phyloP scores from a whole-genome alignment of 2,888 invertebrate species.

The Perizoma affinitatum region DNA sequence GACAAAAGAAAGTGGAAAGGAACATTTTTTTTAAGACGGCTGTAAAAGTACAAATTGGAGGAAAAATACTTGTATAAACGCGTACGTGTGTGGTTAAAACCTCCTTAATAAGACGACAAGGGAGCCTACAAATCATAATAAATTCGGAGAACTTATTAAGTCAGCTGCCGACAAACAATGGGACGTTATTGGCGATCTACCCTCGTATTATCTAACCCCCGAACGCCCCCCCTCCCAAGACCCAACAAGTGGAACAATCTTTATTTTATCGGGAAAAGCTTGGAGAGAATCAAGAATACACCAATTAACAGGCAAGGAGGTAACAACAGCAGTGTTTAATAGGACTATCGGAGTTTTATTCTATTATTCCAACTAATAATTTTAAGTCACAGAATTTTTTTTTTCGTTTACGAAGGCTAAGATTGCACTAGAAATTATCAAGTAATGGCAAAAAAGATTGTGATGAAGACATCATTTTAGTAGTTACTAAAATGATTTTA shows the following conservation, averaged over 20 bases:
- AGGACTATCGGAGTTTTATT: slow-evolving; percentile 37
- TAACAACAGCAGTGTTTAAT: slow-evolving; percentile 52
- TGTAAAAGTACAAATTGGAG: slow-evolving; percentile 60
- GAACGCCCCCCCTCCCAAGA: slow-evolving; percentile 46
- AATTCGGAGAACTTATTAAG: slow-evolving; percentile 82
- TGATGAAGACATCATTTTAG: slow-evolving; percentile 8
- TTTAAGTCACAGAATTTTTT: slow-evolving; percentile 24
- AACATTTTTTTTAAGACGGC: slow-evolving; percentile 53
- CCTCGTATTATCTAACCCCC: slow-evolving; percentile 73
- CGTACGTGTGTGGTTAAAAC: slow-evolving; percentile 61
- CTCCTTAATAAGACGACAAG: slow-evolving; percentile 75
- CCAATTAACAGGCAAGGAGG: slow-evolving; percentile 73
- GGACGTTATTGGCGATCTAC: slow-evolving; percentile 80
- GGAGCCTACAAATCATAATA: slow-evolving; percentile 81
- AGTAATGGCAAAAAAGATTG: slow-evolving; percentile 3
- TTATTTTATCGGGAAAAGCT: slow-evolving; percentile 78
- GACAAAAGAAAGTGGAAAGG: slow-evolving; percentile 39
- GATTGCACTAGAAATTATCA: slow-evolving; percentile 5
- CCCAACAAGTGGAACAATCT: slow-evolving; percentile 74
- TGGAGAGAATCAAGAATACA: slow-evolving; percentile 68
- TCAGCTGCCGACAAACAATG: slow-evolving; percentile 81
- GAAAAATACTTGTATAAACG: slow-evolving; percentile 14
- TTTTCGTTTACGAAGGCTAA: slow-evolving; percentile 11
- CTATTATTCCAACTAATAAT: slow-evolving; percentile 32
- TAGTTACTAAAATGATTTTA: too few species aligned